Conservation (phyloP, 2,797 vertebrate genomes). For the Scomberomorus guttatus region DNA sequence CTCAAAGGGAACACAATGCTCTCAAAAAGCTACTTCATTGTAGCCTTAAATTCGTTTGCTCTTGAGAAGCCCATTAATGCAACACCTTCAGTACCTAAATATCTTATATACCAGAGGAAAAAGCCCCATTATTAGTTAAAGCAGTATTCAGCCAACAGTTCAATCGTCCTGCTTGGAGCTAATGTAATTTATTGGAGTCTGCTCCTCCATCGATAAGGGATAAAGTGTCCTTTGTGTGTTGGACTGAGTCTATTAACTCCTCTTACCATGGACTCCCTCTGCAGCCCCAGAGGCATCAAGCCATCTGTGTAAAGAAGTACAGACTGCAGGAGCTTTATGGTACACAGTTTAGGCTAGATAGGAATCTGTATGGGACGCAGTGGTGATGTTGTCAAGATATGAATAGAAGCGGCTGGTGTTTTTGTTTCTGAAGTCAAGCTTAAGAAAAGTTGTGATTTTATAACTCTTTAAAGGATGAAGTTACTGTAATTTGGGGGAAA, state of each 20-base stretch:
- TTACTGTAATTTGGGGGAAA: background rate
- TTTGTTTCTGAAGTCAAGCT: constrained; percentile 30
- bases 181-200: constrained; percentile 12
- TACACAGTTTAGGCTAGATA: constrained; percentile 11
- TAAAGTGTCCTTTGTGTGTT: constrained; percentile 41
- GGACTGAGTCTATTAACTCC: constrained; percentile 33
- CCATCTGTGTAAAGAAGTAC: constrained; percentile 26
- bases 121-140: background rate
- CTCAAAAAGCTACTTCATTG: background rate
- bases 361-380: constrained; percentile 25
- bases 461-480: background rate
- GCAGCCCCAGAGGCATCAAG: constrained; percentile 8
- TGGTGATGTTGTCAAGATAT: constrained; percentile 28
- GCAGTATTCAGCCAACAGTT: constrained; percentile 15
- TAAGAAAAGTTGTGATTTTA: constrained; percentile 25
- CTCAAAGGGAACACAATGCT: background rate
- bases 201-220: constrained; percentile 33
- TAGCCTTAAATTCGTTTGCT: background rate
- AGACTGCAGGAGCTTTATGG: constrained; percentile 34
- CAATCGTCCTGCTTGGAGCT: constrained; percentile 7
- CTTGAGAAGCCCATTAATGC: background rate
- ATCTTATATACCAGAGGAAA: background rate
- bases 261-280: constrained; percentile 4
- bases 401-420: constrained; percentile 5
- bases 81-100: background rate